These are phyloP conservation scores for Riparia riparia DNA, from an alignment of 2,113 vertebrate genomes.

Conservation along the genomic window DNA sequence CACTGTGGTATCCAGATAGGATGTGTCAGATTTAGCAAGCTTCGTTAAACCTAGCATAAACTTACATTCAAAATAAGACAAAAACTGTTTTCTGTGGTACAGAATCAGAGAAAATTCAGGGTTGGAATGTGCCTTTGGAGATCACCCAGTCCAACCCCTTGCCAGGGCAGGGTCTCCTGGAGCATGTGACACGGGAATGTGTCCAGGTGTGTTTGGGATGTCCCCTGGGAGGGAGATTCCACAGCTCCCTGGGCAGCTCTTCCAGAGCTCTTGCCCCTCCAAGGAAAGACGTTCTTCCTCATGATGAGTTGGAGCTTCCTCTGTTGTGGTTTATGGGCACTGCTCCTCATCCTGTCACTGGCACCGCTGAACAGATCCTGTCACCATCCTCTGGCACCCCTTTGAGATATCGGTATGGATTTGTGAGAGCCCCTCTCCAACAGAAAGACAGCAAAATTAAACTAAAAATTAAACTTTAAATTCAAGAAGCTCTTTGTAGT, in stretches of 20 bases:
- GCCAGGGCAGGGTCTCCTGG: not conserved
- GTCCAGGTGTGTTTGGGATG: not conserved
- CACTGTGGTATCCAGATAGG: not conserved
- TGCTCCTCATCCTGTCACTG: not conserved
- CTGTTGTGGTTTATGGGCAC: not conserved
- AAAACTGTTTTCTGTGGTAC: not conserved
- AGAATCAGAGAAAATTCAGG: not conserved
- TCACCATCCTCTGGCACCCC: too few relatives aligned
- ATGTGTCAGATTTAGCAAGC: not conserved
- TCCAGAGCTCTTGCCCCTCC: not conserved
- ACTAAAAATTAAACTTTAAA: not conserved
- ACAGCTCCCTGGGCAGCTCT: not conserved
- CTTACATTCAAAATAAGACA: not conserved
- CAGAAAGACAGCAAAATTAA: not conserved
- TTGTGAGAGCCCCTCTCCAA: not conserved
- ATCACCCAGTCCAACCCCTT: too few relatives aligned
- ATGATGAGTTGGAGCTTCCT: not conserved
- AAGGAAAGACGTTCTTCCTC: not conserved
- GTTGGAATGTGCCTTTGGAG: not conserved
- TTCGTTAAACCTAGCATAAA: not conserved
- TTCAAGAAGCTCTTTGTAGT: not conserved
- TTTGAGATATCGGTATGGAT: not conserved
- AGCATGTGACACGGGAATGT: rapidly evolving
- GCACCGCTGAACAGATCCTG: not conserved
- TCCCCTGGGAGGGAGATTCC: not conserved